Evolutionary conservation across 2,888 invertebrate genomes (phyloP).

Genomic region (Didymodactylos carnosus): DNA sequence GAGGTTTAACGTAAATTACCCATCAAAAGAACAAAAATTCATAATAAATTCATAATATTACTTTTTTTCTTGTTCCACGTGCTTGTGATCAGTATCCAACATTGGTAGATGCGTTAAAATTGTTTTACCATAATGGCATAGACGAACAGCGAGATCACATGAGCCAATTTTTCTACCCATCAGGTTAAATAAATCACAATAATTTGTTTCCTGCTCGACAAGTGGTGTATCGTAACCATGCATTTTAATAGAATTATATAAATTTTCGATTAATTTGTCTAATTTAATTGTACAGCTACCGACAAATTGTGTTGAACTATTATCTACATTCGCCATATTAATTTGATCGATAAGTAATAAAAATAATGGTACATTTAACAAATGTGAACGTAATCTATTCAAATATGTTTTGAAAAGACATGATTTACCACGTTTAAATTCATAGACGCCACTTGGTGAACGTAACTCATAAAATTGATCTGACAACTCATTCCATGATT

Average conservation of each 20-base stretch:
- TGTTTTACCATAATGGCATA: slow-evolving; percentile 7
- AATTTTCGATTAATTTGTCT: slow-evolving; percentile 2
- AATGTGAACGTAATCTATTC: neutral
- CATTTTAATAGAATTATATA: neutral
- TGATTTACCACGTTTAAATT: slow-evolving; percentile 9
- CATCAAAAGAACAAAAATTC: too few relatives aligned
- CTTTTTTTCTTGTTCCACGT: neutral
- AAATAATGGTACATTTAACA: slow-evolving; percentile 4
- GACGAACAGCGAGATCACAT: neutral
- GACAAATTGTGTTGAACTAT: neutral
- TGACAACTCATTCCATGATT: neutral
- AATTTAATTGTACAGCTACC: slow-evolving; percentile 4
- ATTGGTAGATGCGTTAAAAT: slow-evolving; percentile 5
- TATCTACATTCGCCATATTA: neutral
- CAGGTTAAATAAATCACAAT: neutral
- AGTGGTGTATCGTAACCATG: slow-evolving; percentile 1
- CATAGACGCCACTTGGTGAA: neutral
- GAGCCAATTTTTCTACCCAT: slow-evolving; percentile 6
- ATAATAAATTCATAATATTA: too few relatives aligned
- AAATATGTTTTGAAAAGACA: slow-evolving; percentile 7
- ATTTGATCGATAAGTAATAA: slow-evolving; percentile 6
- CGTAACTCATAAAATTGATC: slow-evolving; percentile 3
- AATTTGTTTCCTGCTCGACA: neutral
- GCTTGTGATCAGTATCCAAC: neutral
- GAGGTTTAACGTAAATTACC: too few relatives aligned